phyloP scores from a whole-genome alignment of 2,888 invertebrate genomes.

The Gisinianus flammeolus region DNA sequence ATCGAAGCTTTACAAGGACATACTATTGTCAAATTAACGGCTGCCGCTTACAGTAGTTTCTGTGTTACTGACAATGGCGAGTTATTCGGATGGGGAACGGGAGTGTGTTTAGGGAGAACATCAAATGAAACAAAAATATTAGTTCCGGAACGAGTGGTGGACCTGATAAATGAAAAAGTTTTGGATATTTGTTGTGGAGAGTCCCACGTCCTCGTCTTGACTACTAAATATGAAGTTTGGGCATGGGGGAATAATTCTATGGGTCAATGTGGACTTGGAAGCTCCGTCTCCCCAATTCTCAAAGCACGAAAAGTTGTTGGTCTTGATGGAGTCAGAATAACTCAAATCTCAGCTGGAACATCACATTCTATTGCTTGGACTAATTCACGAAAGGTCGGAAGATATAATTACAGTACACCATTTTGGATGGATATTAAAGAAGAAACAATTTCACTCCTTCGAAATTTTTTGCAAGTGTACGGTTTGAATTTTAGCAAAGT shows the following conservation, averaged over 20 bases:
- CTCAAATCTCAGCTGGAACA: slow-evolving; percentile 71
- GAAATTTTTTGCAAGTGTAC: slow-evolving; percentile 68
- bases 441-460: slow-evolving; percentile 67
- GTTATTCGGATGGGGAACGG: slow-evolving; percentile 71
- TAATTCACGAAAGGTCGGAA: slow-evolving; percentile 42
- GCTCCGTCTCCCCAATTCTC: slow-evolving; percentile 67
- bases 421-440: slow-evolving; percentile 71
- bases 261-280: slow-evolving; percentile 72
- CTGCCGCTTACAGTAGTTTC: slow-evolving; percentile 66
- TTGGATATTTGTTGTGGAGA: slow-evolving; percentile 70
- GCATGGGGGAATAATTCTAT: slow-evolving; percentile 68
- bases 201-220: slow-evolving; percentile 69
- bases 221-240: slow-evolving; percentile 64
- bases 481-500: slow-evolving; percentile 64
- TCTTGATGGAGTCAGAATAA: slow-evolving; percentile 65
- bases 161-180: slow-evolving; percentile 65
- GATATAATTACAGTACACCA: slow-evolving; percentile 60
- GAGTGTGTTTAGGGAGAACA: slow-evolving; percentile 68
- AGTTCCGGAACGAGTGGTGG: slow-evolving; percentile 66
- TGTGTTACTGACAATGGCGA: slow-evolving; percentile 66
- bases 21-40: slow-evolving; percentile 67
- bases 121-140: slow-evolving; percentile 67
- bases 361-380: slow-evolving; percentile 72
- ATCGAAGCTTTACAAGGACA: slow-evolving; percentile 68
- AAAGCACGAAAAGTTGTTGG: slow-evolving; percentile 68